A percentile compares a stretch with the other conserved stretches of the same genome.
Conservation (phyloP, 2,888 invertebrate genomes). For the Dendrolimus pini region DNA sequence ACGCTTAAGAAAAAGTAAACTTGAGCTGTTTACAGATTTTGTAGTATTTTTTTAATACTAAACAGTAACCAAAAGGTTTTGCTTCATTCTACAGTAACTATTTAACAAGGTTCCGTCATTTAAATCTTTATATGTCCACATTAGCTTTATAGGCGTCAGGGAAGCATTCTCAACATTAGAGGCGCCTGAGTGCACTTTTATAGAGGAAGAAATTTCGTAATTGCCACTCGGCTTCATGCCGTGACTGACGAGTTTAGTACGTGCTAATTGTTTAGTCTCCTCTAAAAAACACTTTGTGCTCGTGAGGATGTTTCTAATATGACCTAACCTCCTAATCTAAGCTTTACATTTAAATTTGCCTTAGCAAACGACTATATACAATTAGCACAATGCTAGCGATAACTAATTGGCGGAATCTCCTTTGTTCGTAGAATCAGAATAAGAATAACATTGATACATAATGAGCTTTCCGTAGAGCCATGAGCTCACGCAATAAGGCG, state of each 20-base stretch:
- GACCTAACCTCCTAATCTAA: too few relatives aligned
- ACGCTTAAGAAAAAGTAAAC: too few relatives aligned
- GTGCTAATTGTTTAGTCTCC: conserved; percentile 58
- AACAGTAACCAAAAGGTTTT: too few relatives aligned
- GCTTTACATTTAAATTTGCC: too few relatives aligned
- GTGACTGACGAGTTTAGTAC: conserved; percentile 61
- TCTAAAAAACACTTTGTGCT: conserved; percentile 16
- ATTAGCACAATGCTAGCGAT: not conserved
- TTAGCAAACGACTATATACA: not conserved
- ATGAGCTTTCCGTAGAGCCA: conserved; percentile 9
- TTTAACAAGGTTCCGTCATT: conserved; percentile 37
- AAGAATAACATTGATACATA: not conserved
- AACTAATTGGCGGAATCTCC: not conserved
- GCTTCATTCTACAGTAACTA: too few relatives aligned
- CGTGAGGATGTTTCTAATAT: not conserved
- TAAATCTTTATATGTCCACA: conserved; percentile 69
- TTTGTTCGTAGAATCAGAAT: not conserved
- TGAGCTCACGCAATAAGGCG: conserved; percentile 14
- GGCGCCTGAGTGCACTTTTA: conserved; percentile 70
- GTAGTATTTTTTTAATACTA: too few relatives aligned
- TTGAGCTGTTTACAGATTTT: too few relatives aligned
- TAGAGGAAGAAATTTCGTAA: conserved; percentile 70
- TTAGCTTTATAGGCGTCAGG: conserved; percentile 65
- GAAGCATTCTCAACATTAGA: conserved; percentile 54
- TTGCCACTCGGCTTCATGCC: conserved; percentile 62